Base-by-base conservation (phyloP, 2,888 invertebrate species). In the Parochlus steinenii region DNA sequence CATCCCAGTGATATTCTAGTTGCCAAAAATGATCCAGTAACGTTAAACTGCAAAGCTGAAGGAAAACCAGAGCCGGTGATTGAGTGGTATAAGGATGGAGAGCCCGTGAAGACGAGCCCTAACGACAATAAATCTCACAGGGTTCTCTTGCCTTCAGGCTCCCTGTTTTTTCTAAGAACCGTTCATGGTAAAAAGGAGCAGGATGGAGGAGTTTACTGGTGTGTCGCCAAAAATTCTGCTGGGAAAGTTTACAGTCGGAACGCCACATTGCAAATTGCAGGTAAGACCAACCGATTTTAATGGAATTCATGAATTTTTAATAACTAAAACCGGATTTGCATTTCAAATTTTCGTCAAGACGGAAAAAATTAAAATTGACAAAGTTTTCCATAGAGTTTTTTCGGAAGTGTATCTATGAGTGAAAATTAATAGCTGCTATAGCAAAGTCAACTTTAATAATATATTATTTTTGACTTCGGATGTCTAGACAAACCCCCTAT, bases 1-100 rank as follows among this genome's bases (percentile, higher is more conserved):
- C 95, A 97, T 61, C 97, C 97, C 38, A 80, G 87, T 46, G 93
- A 97, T 65, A 83, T 89, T 46, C 81, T 89, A 47, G 93, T 95
- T 25, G 87, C 89, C 40, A 83, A 87, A 59, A 90, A 92, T 57
- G 92, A 95, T 54, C 95, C 97, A 26, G 93, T 92, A 40, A 97
- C 95, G 40, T 69, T 97, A 45, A 87, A 93, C 56, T 97, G 97
- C 62, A 92, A 90, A 52, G 95, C 93, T 10, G 92, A 92, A 58
- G 95, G 95, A 41, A 79, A 85, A 48, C 87, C 87, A 3, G 79
- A 82, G 47, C 92, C 93, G 6, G 69, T 71, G 42, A 89, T 95
- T 55, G 82, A 82, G 51, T 97, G 95, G 95, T 93, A 78, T 66
- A 77, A 75, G 56, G 87, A 93, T 62, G 90, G 90, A 17, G 71